phyloP scores from a whole-genome alignment of 1,140 invertebrate genomes.

The Brachionus paranguensis region DNA sequence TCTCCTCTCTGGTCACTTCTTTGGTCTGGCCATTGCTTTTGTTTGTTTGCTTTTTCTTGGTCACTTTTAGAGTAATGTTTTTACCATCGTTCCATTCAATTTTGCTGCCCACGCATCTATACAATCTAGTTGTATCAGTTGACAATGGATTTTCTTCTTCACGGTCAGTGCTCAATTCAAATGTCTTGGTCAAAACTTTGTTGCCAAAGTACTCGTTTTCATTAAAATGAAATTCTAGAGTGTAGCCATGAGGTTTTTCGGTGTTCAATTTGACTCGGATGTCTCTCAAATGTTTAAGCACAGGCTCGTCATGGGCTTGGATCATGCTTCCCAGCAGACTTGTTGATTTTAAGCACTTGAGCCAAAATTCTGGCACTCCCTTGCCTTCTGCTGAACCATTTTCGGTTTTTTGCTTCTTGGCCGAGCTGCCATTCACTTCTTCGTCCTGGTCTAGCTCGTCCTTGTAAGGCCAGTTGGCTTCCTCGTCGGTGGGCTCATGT shows the following conservation, averaged over 20 bases:
- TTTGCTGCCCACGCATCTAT: slow-evolving; percentile 78
- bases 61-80: slow-evolving; percentile 91
- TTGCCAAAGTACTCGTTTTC: slow-evolving; percentile 94
- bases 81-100: slow-evolving; percentile 94
- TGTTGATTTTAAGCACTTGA: slow-evolving; percentile 90
- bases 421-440: slow-evolving; percentile 64
- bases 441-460: background rate
- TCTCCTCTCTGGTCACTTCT: slow-evolving; percentile 86
- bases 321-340: slow-evolving; percentile 82
- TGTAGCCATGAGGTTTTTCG: slow-evolving; percentile 63
- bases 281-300: slow-evolving; percentile 82
- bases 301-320: slow-evolving; percentile 82
- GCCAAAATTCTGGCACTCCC: slow-evolving; percentile 94
- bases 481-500: slow-evolving; percentile 80
- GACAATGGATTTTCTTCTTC: slow-evolving; percentile 84
- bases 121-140: slow-evolving; percentile 95
- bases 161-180: slow-evolving; percentile 84
- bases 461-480: slow-evolving; percentile 51
- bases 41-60: slow-evolving; percentile 98
- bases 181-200: slow-evolving; percentile 83
- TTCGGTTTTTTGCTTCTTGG: slow-evolving; percentile 33
- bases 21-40: slow-evolving; percentile 83
- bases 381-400: slow-evolving; percentile 49
- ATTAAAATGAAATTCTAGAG: slow-evolving; percentile 85
- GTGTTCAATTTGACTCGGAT: slow-evolving; percentile 62